phyloP scores from a whole-genome alignment of 2,113 vertebrate species.

The Halichoerus grypus region DNA sequence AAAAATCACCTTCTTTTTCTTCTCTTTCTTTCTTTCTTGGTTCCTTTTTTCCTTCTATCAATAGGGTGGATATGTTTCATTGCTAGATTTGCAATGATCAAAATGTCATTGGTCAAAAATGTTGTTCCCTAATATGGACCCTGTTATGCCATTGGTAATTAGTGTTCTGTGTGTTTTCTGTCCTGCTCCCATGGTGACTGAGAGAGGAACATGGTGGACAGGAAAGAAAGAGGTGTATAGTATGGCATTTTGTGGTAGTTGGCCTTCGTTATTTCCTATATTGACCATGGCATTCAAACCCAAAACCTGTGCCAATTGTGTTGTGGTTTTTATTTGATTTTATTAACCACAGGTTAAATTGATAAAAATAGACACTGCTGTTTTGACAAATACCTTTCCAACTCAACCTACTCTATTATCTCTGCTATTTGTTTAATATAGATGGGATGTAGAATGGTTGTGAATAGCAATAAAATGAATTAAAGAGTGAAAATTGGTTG shows the following conservation, averaged over 20 bases:
- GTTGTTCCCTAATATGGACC: neutral
- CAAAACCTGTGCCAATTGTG: neutral
- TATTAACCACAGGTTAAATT: neutral
- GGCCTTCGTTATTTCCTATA: neutral
- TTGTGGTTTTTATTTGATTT: neutral
- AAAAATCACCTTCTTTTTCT: neutral
- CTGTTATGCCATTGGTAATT: neutral
- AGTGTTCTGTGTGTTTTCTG: neutral
- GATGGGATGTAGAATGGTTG: neutral
- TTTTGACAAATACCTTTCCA: neutral
- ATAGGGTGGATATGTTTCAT: neutral
- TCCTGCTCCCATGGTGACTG: neutral
- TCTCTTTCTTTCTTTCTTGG: neutral
- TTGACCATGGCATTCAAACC: neutral
- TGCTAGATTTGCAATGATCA: neutral
- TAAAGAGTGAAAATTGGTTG: neutral
- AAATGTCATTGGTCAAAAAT: constrained; percentile 7
- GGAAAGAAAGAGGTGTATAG: neutral
- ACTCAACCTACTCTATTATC: neutral
- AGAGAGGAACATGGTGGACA: neutral
- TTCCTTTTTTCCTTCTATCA: neutral
- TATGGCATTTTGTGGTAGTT: neutral
- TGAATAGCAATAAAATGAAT: neutral
- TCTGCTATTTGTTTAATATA: neutral
- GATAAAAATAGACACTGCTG: neutral